Base-by-base conservation (phyloP, 2,797 vertebrate genomes). In the Tenualosa thibaudeaui region DNA sequence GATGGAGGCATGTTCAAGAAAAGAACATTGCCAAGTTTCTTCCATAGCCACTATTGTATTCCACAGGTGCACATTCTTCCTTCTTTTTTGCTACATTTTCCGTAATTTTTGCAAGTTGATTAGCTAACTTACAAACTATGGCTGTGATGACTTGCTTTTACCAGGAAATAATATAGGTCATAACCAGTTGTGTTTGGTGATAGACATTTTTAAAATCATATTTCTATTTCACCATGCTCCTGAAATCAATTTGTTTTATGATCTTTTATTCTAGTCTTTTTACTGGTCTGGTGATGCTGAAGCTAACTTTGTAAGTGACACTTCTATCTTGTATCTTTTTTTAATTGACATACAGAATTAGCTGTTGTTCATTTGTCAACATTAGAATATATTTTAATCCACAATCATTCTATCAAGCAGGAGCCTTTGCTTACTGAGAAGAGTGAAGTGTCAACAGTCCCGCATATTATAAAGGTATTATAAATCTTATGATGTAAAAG, bases 41-140 rank as follows among this genome's bases (percentile, higher is more conserved):
- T 89, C 81, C 87, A 87, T 83, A 86, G 87, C 65, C 84, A 54
- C 71, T 87, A 89, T 54, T 88, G 88, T 86, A 51, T 86, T 53
- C 86, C 87, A 17, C 84, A 68, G 78, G 88, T 89, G 85, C 31
- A 75, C 31, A 40, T 71, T 58, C n/a, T 1, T 26, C 65, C 26
- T 71, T 31, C 31, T 31, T 31, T 31, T 1, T 31, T 31, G 0
- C 31, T 31, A 3, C 65, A 71, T 17, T 3, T 17, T 65, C 24
- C 8, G 15, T 65, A 9, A 9, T 65, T n/a, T 65, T 65, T 71
- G 0, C n/a, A 0, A 31, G 31, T 31, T 2, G 0, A 19, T 24
- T 83, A 58, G 56, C 17, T 15, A 3, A 46, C 8, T 12, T 51
- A 9, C 8, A 0, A 51, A 51, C 50, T 3, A 51, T 51, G 50